Evolutionary conservation across 2,797 vertebrate species (phyloP).

Genomic region (Perodicticus potto): DNA sequence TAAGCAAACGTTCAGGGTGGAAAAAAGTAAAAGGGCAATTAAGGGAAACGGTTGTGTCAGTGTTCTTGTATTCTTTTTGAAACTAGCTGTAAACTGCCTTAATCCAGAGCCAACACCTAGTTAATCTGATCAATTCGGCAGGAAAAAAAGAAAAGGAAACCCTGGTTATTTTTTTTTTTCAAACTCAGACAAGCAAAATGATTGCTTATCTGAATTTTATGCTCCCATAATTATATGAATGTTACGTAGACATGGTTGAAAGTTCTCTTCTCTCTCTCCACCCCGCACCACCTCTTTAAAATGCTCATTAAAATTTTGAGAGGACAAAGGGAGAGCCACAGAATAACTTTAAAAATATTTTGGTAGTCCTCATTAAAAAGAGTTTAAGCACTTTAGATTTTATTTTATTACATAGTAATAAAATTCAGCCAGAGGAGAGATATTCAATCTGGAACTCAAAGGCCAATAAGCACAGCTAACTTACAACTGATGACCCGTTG

Average conservation of each 20-base stretch:
- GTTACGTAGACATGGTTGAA: conserved; percentile 40
- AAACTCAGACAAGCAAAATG: conserved; percentile 45
- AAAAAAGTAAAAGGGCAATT: conserved; percentile 46
- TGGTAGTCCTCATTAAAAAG: conserved; percentile 85
- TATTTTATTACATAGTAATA: conserved; percentile 83
- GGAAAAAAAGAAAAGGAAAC: conserved; percentile 19
- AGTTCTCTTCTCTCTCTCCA: neutral
- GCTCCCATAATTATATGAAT: conserved; percentile 27
- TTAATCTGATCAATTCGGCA: conserved; percentile 51
- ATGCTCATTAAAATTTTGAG: conserved; percentile 75
- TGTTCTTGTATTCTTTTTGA: conserved; percentile 7
- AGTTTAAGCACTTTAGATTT: conserved; percentile 81
- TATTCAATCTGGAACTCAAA: conserved; percentile 80
- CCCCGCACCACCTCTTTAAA: neutral
- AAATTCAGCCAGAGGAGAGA: conserved; percentile 77
- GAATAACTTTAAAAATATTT: conserved; percentile 81
- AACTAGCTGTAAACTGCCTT: conserved; percentile 18
- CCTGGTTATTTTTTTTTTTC: conserved; percentile 53
- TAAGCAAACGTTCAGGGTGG: conserved; percentile 47
- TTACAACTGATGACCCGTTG: conserved; percentile 63
- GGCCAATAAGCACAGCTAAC: conserved; percentile 61
- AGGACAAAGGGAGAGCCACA: conserved; percentile 69
- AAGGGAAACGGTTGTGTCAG: neutral
- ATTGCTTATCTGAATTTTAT: conserved; percentile 57
- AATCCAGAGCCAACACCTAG: conserved; percentile 47